Evolutionary conservation across 2,888 invertebrate species (phyloP).

Genomic region (Eupelmus urozonus): DNA sequence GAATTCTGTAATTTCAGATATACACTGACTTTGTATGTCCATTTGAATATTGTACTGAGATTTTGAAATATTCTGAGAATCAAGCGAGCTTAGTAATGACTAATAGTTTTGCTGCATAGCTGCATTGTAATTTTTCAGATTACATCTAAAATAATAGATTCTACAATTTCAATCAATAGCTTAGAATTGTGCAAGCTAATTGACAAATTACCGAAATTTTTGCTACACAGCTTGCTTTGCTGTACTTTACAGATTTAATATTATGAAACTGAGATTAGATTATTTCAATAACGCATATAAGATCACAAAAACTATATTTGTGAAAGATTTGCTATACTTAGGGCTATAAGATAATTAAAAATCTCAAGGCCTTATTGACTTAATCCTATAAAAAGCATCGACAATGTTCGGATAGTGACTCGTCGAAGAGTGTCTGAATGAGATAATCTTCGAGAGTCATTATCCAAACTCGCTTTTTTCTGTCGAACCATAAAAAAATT

Average conservation of each 20-base stretch:
- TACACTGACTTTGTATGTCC: not conserved
- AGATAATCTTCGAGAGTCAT: slow-evolving; percentile 33
- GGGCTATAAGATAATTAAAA: not conserved
- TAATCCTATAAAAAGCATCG: not conserved
- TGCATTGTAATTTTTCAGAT: slow-evolving; percentile 2
- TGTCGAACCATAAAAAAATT: not conserved
- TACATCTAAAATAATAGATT: not conserved
- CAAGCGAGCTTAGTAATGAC: too few relatives aligned
- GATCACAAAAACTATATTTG: not conserved
- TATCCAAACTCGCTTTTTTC: slow-evolving; percentile 38
- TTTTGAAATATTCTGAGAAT: slow-evolving; percentile 2
- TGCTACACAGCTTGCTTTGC: not conserved
- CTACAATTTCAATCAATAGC: not conserved
- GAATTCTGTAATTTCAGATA: slow-evolving; percentile 5
- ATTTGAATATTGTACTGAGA: not conserved
- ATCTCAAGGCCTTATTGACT: not conserved
- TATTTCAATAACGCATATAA: not conserved
- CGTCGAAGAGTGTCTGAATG: not conserved
- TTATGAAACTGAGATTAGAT: not conserved
- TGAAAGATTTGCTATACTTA: not conserved
- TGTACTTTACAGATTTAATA: not conserved
- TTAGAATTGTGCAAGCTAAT: not conserved
- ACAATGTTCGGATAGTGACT: slow-evolving; percentile 34
- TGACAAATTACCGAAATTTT: not conserved
- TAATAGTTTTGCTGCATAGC: slow-evolving; percentile 1